Conservation (phyloP, 1,140 invertebrate species). For the Trachymyrmex cornetzi region DNA sequence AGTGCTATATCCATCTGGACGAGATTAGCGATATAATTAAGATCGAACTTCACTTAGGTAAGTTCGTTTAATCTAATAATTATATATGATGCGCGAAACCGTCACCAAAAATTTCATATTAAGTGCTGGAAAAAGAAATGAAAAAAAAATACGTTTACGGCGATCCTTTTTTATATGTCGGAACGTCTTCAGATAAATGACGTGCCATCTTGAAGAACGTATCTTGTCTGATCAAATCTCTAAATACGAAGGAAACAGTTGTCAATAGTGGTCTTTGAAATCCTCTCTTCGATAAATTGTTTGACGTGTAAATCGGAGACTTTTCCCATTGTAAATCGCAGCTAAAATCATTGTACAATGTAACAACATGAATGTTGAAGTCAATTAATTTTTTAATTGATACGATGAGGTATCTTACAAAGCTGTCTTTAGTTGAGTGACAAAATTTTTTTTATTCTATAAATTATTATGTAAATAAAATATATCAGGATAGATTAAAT, state of each 20-base stretch:
- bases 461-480: background rate
- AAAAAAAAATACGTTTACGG: slow-evolving; percentile 27
- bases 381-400: background rate
- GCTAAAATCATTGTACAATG: slow-evolving; percentile 39
- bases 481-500: background rate
- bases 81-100: background rate
- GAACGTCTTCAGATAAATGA: slow-evolving; percentile 3
- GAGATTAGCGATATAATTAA: no score
- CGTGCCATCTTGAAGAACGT: background rate
- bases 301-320: slow-evolving; percentile 13
- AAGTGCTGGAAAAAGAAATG: background rate
- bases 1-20: no score
- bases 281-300: background rate
- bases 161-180: background rate
- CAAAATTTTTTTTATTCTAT: slow-evolving; percentile 17
- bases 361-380: slow-evolving; percentile 9
- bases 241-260: slow-evolving; percentile 24
- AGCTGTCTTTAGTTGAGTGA: background rate
- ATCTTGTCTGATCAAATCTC: background rate
- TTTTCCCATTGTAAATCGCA: slow-evolving; percentile 50
- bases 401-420: background rate
- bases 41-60: no score
- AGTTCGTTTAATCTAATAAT: no score
- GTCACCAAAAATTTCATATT: background rate
- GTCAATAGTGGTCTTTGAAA: slow-evolving; percentile 13